These are phyloP conservation scores for Ondatra zibethicus DNA, from an alignment of 2,113 vertebrate genomes.

Conservation along the genomic window DNA sequence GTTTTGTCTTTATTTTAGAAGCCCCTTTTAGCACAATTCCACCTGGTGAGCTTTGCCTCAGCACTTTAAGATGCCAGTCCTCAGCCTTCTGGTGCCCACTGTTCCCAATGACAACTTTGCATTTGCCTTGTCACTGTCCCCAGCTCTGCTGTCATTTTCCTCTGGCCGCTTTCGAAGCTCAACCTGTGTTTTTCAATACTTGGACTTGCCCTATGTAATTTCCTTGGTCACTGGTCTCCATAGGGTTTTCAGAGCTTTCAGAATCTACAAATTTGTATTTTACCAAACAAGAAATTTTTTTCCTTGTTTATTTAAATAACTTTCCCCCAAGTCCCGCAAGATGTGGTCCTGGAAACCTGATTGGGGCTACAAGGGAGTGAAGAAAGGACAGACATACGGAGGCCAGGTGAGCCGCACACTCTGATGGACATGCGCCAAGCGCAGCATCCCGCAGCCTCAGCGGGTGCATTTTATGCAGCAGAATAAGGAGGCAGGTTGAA, in stretches of 20 bases:
- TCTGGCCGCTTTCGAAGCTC: not conserved
- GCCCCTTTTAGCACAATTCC: not conserved
- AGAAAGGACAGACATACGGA: no score
- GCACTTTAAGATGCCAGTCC: not conserved
- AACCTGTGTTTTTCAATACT: not conserved
- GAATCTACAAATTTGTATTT: not conserved
- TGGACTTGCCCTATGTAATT: not conserved
- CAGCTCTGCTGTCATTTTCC: not conserved
- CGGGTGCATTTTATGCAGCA: not conserved
- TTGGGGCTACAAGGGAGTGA: not conserved
- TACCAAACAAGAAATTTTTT: not conserved
- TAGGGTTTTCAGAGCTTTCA: not conserved
- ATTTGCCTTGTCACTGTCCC: not conserved
- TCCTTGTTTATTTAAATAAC: not conserved
- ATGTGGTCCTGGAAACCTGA: not conserved
- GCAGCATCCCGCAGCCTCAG: not conserved
- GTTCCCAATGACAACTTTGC: not conserved
- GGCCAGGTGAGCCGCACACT: not conserved
- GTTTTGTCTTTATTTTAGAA: not conserved
- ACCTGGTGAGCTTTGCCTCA: not conserved
- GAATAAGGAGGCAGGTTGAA: not conserved
- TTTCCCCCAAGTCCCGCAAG: not conserved
- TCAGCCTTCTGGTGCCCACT: not conserved
- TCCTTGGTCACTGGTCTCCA: not conserved
- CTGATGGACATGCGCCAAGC: not conserved